Evolutionary conservation across 2,888 invertebrate genomes (phyloP).

Genomic region (Charanyca ferruginea): DNA sequence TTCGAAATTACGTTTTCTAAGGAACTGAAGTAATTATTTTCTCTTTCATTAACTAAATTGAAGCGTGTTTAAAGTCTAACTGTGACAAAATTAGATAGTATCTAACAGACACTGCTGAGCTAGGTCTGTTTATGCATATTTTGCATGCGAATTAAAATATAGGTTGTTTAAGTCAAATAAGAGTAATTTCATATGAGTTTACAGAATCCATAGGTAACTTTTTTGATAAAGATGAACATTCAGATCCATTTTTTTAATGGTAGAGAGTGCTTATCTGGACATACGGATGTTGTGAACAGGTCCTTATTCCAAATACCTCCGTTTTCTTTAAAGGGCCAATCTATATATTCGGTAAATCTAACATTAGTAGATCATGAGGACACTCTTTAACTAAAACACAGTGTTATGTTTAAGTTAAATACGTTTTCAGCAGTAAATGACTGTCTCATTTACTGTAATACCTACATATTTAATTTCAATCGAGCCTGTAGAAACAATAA

Average conservation of each 20-base stretch:
- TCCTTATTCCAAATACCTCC: too few species aligned
- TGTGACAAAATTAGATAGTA: conserved; percentile 3
- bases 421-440: too few species aligned
- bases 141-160: conserved; percentile 2
- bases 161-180: background rate
- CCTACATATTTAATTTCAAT: conserved; percentile 30
- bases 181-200: background rate
- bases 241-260: too few species aligned
- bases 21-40: conserved; percentile 4
- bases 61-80: background rate
- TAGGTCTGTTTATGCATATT: conserved; percentile 16
- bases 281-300: too few species aligned
- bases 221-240: background rate
- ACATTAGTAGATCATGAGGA: too few species aligned
- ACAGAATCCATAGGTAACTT: background rate
- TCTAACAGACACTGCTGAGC: background rate
- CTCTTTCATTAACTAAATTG: conserved; percentile 7
- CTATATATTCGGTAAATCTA: too few species aligned
- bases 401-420: too few species aligned
- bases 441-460: too few species aligned
- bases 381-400: too few species aligned
- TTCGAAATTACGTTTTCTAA: background rate
- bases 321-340: too few species aligned
- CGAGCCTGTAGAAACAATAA: conserved; percentile 50
- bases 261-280: too few species aligned